These are phyloP conservation scores for Tragelaphus oryx DNA, from an alignment of 2,797 vertebrate genomes.

Conservation along the genomic window DNA sequence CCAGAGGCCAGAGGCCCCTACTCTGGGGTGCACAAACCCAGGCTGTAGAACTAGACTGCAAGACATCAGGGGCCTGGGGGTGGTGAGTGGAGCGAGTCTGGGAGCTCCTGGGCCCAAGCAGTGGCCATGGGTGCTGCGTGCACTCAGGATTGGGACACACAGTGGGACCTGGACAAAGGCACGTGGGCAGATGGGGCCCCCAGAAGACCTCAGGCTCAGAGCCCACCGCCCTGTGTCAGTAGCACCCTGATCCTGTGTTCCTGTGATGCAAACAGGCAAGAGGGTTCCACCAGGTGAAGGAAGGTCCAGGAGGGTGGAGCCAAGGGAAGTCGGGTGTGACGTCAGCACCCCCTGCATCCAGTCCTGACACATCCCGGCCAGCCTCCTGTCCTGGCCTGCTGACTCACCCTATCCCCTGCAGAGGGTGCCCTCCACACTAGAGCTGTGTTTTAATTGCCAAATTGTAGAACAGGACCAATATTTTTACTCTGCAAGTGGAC, in stretches of 20 bases:
- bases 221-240: accelerated
- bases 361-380: neutral
- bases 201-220: neutral
- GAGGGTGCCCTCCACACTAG: neutral
- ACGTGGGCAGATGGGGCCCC: neutral
- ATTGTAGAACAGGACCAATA: neutral
- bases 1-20: neutral
- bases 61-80: neutral
- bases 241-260: neutral
- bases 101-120: neutral
- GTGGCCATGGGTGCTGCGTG: accelerated
- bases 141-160: accelerated
- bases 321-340: neutral
- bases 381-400: neutral
- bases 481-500: neutral
- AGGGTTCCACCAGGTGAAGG: neutral
- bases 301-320: neutral
- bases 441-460: neutral
- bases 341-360: neutral
- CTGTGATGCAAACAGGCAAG: accelerated
- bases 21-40: neutral
- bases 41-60: no score
- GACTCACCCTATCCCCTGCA: neutral
- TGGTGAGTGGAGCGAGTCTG: neutral
- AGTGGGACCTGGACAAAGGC: neutral